Conservation (phyloP, 2,797 vertebrate species). For the Pipistrellus pygmaeus region DNA sequence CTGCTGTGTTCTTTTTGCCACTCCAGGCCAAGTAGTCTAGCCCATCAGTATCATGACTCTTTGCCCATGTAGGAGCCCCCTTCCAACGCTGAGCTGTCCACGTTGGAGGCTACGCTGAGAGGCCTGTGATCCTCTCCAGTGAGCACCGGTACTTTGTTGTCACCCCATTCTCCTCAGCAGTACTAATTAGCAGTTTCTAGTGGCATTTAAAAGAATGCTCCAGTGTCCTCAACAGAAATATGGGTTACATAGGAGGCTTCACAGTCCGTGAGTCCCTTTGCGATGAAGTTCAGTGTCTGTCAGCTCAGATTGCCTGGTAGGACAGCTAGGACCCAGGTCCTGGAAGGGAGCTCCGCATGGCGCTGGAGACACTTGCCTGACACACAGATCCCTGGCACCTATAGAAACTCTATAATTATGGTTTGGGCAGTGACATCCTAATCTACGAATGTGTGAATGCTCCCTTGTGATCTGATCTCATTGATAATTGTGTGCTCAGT, state of each 20-base stretch:
- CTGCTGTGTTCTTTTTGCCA: background rate
- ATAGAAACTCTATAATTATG: background rate
- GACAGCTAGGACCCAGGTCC: background rate
- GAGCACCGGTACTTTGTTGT: background rate
- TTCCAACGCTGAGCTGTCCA: background rate
- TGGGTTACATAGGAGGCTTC: background rate
- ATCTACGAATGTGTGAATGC: background rate
- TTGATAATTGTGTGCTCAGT: background rate
- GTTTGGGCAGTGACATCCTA: background rate
- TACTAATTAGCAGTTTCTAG: background rate
- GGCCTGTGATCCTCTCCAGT: background rate
- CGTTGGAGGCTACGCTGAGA: background rate
- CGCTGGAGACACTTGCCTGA: rapidly evolving
- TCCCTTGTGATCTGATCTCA: background rate
- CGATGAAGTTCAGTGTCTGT: background rate
- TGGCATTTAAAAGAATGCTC: background rate
- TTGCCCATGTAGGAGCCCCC: background rate
- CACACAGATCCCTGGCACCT: background rate
- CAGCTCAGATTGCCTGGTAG: background rate
- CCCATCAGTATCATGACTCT: background rate
- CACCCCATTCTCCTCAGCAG: background rate
- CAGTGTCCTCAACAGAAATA: background rate
- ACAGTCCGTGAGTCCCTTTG: background rate
- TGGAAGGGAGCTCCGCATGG: rapidly evolving
- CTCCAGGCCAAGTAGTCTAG: background rate